Base-by-base conservation (phyloP, 2,113 vertebrate species). In the Odocoileus virginianus region DNA sequence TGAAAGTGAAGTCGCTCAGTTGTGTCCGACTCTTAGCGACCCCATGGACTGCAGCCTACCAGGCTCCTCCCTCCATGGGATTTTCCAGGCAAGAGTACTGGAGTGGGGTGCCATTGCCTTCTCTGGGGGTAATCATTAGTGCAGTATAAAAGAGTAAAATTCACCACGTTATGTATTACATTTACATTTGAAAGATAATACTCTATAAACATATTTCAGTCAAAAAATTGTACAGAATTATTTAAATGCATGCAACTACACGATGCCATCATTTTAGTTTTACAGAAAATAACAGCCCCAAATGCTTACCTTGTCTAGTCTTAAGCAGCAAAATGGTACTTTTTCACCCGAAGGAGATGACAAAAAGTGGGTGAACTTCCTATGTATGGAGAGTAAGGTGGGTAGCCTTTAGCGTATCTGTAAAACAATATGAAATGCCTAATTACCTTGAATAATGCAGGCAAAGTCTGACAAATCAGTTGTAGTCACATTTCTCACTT, bases 321-420 rank as follows among this genome's bases (percentile, higher is more conserved):
- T 99, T 71, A 99, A 98, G 98, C 99, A 99, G 98, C 99, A 99
- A 98, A 99, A 99, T 15, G 99, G 99, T 89, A 99, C 99, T 99
- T 99, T 99, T 98, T 99, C 99, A 78, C 99, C 36, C 36, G 99
- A 36, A 99, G 99, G 50, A 99, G 99, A 98, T 99, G 99, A 95
- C 99, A 99, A 97, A 99, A 99, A 1, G 99, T 99, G 13, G 99
- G 99, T 83, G 99, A 99, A 95, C 99, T 99, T 98, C 99, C 99
- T 47, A 99, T 99, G 95, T 99, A 99, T 3, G 99, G 99, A 0
- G 99, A 99, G 96, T 99, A 99, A 78, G 99, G 99, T 57, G 99
- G 99, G 97, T 99, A 99, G 58, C 99, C 99, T 99, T 99, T 99
- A 96, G 99, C 99, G 96, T 99, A 99, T 92, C 99, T 99, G 97